phyloP scores from a whole-genome alignment of 2,113 vertebrate genomes.

The Numida meleagris region DNA sequence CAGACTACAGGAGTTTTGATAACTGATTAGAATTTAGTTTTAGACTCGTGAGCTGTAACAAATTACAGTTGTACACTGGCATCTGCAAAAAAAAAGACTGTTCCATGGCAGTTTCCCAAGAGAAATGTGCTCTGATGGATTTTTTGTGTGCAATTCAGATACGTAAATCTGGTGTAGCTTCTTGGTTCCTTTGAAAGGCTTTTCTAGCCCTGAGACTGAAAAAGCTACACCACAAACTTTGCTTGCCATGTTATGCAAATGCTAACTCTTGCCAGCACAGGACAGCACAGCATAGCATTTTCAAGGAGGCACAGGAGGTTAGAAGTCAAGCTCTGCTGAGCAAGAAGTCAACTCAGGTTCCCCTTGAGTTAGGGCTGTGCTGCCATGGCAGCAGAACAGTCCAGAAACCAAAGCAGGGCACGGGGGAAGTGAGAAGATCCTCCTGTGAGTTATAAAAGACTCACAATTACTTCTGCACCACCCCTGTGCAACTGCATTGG shows the following conservation, averaged over 20 bases:
- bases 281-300: neutral
- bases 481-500: neutral
- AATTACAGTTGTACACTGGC: neutral
- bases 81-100: neutral
- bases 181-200: neutral
- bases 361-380: neutral
- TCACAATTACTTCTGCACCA: neutral
- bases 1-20: neutral
- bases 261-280: neutral
- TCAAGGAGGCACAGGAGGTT: neutral
- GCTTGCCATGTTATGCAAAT: neutral
- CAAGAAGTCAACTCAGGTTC: neutral
- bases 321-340: neutral
- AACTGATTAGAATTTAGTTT: neutral
- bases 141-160: neutral
- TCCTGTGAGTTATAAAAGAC: neutral
- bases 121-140: neutral
- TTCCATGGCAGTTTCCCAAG: neutral
- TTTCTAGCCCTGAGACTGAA: neutral
- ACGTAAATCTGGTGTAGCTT: neutral
- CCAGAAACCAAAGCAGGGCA: neutral
- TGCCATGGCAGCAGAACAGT: neutral
- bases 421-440: neutral
- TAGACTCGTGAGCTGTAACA: neutral
- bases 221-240: neutral